Evolutionary conservation across 2,797 vertebrate species (phyloP).

Genomic region (Parauchenoglanis punctatus): DNA sequence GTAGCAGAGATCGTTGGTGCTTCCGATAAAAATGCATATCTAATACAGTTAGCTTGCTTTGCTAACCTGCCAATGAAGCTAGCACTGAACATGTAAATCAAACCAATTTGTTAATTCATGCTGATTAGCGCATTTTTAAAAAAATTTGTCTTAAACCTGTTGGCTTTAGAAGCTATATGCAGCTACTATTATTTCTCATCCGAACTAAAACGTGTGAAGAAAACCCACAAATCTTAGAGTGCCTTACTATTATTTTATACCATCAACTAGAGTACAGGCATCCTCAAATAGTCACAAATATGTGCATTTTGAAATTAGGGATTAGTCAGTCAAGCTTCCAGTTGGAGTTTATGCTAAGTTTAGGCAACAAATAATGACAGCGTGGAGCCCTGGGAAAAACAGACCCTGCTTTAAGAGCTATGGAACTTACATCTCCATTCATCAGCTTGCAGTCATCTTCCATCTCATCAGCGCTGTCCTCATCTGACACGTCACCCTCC

Average conservation of each 20-base stretch:
- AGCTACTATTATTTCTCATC: not conserved
- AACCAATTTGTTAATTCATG: not conserved
- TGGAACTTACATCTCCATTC: slow-evolving; percentile 89
- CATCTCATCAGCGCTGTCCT: slow-evolving; percentile 97
- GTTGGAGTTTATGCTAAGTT: not conserved
- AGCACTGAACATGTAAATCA: not conserved
- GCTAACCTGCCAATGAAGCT: not conserved
- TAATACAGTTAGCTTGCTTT: no score
- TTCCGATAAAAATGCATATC: not conserved
- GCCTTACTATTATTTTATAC: not conserved
- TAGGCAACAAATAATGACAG: not conserved
- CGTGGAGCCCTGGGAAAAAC: not conserved
- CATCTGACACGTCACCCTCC: slow-evolving; percentile 96
- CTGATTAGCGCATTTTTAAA: not conserved
- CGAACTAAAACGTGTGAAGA: not conserved
- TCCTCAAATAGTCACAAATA: not conserved
- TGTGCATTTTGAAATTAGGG: not conserved
- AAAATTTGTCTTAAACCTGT: not conserved
- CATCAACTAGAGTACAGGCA: not conserved
- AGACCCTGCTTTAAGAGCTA: not conserved
- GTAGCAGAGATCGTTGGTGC: not conserved
- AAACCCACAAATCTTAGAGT: not conserved
- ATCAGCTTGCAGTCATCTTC: slow-evolving; percentile 96
- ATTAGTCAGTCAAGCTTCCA: not conserved
- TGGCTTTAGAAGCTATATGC: no score